Evolutionary conservation across 2,113 vertebrate species (phyloP), one percentile per base, ranked within the genome.

Genomic region (Tragelaphus buxtoni): DNA sequence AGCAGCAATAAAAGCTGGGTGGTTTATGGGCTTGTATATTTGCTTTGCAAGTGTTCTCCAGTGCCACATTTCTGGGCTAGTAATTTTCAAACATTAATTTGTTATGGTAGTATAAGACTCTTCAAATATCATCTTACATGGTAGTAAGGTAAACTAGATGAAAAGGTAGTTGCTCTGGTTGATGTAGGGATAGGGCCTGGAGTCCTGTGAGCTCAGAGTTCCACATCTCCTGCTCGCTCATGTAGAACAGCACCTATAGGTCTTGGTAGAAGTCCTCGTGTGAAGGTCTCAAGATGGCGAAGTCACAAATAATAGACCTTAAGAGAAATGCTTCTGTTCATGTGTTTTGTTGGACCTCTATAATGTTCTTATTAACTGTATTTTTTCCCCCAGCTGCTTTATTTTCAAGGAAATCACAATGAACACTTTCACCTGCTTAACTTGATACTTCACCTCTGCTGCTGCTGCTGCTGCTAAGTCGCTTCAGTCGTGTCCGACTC

Each of bases 21-120:
- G 85, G 24, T 61, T 88, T 97, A 69, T 53, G 88, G 65, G 51
- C 49, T 89, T 86, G 58, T 60, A 14, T 94, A 35, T 87, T 81
- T 91, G 49, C 74, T 97, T 42, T 84, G 77, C n/a, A 94, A 89
- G 30, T 63, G 14, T 72, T 93, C 49, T 91, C 69, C n/a, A 9
- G 95, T 69, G 42, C 79, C 69, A 86, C 61, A 49, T 69, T 45
- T 81, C 42, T 79, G 61, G 63, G 35, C 35, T 55, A 63, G 35
- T 79, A 80, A 72, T 87, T 94, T 91, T 80, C 83, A 89, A 96
- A 83, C 61, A 96, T 87, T 82, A 89, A 86, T 86, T 74, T 93
- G 83, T 86, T 49, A 72, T 47, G 47, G 26, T 65, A 32, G 22
- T 83, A 7, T 35, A 72, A 88, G 65, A 45, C 24, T 32, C 32